phyloP scores from a whole-genome alignment of 2,113 vertebrate genomes.

The Grus americana region DNA sequence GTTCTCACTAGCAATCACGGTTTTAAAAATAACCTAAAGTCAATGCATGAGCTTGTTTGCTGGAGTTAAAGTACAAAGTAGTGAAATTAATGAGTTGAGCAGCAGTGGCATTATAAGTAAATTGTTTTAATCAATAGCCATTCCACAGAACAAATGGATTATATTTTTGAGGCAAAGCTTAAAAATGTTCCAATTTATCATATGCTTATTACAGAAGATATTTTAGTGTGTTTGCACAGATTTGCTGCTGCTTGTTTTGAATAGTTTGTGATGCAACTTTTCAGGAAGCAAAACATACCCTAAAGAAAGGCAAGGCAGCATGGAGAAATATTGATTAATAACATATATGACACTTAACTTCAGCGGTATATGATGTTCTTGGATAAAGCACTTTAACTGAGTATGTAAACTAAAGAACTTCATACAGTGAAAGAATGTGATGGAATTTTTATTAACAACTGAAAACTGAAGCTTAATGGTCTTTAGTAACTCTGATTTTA shows the following conservation, averaged over 20 bases:
- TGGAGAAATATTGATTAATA: background rate
- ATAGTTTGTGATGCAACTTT: background rate
- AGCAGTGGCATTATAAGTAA: constrained; percentile 1
- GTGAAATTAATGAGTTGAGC: constrained; percentile 46
- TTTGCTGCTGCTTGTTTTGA: background rate
- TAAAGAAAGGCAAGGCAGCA: background rate
- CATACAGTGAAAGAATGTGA: background rate
- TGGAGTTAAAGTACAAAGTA: background rate
- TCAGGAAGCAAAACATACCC: background rate
- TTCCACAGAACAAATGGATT: constrained; percentile 5
- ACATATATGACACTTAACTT: background rate
- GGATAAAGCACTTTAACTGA: background rate
- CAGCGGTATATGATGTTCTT: background rate
- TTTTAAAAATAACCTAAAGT: background rate
- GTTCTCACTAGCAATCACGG: background rate
- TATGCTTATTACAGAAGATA: background rate
- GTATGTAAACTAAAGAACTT: background rate
- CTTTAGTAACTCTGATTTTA: background rate
- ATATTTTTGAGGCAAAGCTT: background rate
- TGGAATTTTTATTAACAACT: background rate
- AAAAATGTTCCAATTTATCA: constrained; percentile 37
- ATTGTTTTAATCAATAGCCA: constrained; percentile 42
- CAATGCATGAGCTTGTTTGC: background rate
- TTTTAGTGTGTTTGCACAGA: background rate
- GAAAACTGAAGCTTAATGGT: background rate